These are phyloP conservation scores for Hemibates koningsi DNA, from an alignment of 2,113 vertebrate genomes.

Conservation along the genomic window DNA sequence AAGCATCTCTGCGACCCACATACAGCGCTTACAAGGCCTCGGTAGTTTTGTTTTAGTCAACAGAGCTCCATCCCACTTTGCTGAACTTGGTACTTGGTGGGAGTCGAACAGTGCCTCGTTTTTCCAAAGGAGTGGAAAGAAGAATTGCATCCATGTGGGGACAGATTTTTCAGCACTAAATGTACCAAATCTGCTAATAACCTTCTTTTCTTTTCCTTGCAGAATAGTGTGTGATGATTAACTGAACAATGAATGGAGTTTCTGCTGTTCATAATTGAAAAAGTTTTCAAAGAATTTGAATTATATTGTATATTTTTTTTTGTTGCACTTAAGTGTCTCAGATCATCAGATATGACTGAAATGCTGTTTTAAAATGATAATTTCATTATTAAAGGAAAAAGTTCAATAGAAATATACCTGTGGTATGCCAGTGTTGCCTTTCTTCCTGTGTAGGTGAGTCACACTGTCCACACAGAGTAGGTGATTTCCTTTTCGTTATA, in stretches of 20 bases:
- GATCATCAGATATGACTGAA: not conserved
- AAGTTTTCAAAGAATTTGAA: not conserved
- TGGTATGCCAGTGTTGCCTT: not conserved
- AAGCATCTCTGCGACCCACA: not conserved
- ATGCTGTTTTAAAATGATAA: accelerated
- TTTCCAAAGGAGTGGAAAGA: not conserved
- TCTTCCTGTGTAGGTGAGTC: not conserved
- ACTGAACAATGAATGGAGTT: not conserved
- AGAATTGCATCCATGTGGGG: not conserved
- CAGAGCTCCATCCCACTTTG: constrained; percentile 23
- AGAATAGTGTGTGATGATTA: not conserved
- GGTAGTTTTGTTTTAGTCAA: not conserved
- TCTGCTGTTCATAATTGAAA: not conserved
- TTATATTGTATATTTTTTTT: not conserved
- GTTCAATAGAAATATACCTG: accelerated
- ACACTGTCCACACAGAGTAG: not conserved
- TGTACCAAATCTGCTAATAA: not conserved
- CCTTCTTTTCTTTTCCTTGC: not conserved
- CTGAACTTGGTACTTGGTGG: constrained; percentile 40
- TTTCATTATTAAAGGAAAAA: not conserved
- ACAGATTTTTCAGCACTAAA: not conserved
- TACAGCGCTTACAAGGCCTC: not conserved
- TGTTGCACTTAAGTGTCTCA: not conserved
- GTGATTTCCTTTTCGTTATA: not conserved
- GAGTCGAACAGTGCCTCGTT: not conserved